Evolutionary conservation across 2,113 vertebrate species (phyloP).

Genomic region (Orcinus orca): DNA sequence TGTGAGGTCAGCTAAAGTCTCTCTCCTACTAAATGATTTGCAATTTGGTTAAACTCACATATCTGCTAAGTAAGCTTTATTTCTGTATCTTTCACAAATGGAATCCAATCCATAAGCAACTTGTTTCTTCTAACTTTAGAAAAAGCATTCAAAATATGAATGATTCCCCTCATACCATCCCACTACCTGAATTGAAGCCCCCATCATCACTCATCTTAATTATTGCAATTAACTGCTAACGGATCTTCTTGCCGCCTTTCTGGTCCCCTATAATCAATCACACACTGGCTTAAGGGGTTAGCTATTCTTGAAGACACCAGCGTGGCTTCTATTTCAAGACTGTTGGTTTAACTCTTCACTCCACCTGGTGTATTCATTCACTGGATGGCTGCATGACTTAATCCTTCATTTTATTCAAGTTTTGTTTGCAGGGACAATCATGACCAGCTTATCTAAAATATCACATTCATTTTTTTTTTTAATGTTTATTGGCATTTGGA

Average conservation of each 20-base stretch:
- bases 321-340: background rate
- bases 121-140: background rate
- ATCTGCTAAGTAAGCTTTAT: background rate
- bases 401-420: background rate
- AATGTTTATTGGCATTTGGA: background rate
- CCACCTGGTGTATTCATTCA: background rate
- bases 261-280: too few species aligned
- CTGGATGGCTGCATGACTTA: rapidly evolving
- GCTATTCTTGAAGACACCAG: background rate
- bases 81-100: background rate
- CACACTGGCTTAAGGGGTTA: background rate
- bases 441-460: background rate
- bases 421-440: background rate
- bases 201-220: background rate
- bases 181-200: background rate
- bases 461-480: background rate
- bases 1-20: background rate
- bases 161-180: background rate
- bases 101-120: background rate
- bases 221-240: background rate
- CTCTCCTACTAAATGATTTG: background rate
- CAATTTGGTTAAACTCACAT: background rate
- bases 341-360: background rate
- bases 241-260: background rate
- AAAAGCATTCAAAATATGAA: background rate